Conservation (phyloP, 2,797 vertebrate genomes). For the Synanceia verrucosa region DNA sequence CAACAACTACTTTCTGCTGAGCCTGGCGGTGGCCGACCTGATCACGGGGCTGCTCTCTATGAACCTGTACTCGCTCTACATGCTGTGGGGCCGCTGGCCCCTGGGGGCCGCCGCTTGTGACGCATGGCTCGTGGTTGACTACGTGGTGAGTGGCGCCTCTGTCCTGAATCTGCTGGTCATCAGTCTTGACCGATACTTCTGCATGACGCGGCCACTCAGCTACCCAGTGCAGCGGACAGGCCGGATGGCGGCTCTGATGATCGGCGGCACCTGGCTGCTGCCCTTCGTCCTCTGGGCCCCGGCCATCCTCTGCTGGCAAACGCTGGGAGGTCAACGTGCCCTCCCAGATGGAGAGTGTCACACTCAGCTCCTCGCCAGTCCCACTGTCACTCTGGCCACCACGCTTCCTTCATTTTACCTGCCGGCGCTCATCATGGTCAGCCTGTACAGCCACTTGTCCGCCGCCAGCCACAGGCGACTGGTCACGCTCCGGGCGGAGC, state of each 20-base stretch:
- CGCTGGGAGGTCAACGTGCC: conserved; percentile 78
- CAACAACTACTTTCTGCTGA: conserved; percentile 95
- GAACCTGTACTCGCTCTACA: conserved; percentile 89
- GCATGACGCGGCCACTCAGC: conserved; percentile 89
- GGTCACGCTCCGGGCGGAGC: conserved; percentile 14
- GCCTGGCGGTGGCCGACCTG: conserved; percentile 90
- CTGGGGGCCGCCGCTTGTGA: conserved; percentile 88
- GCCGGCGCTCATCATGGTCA: conserved; percentile 89
- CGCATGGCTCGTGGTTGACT: conserved; percentile 91
- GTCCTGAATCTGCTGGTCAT: conserved; percentile 94
- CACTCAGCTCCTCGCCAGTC: conserved; percentile 90
- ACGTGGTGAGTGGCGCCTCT: conserved; percentile 88
- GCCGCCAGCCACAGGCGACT: conserved; percentile 86
- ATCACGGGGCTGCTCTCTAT: conserved; percentile 88
- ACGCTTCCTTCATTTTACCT: conserved; percentile 91
- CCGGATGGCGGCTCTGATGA: conserved; percentile 87
- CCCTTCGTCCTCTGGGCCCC: conserved; percentile 91
- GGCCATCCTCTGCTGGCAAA: conserved; percentile 92
- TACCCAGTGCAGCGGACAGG: conserved; percentile 87
- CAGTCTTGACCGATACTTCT: conserved; percentile 93
- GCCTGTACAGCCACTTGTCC: conserved; percentile 89
- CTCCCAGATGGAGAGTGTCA: conserved; percentile 86
- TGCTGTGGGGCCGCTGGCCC: conserved; percentile 88
- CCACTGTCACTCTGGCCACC: conserved; percentile 87
- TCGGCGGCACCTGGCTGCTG: conserved; percentile 87